Evolutionary conservation across 2,113 vertebrate genomes (phyloP).

Genomic region (Pterocles burchelli): DNA sequence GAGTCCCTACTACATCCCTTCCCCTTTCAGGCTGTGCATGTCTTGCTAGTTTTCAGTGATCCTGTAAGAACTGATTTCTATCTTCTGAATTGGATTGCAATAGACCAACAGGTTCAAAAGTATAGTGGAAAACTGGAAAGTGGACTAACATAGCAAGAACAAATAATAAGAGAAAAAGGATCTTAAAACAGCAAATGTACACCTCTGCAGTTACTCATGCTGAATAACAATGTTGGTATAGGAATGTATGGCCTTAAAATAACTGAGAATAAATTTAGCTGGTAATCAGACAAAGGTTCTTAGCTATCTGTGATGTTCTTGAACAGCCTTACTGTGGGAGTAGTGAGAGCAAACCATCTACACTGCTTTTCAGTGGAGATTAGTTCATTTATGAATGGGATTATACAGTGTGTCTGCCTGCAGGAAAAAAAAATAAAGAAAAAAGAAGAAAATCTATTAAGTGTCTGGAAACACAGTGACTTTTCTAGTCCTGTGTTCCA

Average conservation of each 20-base stretch:
- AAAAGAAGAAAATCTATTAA: neutral
- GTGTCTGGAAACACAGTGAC: neutral
- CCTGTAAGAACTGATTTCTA: neutral
- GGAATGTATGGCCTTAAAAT: slow-evolving; percentile 44
- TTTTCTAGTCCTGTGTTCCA: neutral
- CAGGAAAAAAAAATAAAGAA: neutral
- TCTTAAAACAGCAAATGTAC: neutral
- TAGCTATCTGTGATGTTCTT: slow-evolving; percentile 1
- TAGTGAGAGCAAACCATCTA: slow-evolving; percentile 30
- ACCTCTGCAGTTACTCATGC: neutral
- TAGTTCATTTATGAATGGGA: slow-evolving; percentile 48
- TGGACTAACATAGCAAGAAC: neutral
- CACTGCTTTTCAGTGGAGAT: neutral
- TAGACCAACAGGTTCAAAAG: neutral
- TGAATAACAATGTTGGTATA: slow-evolving; percentile 10
- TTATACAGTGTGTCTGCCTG: neutral
- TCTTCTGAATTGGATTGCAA: neutral
- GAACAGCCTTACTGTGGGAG: slow-evolving; percentile 46
- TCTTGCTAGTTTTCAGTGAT: neutral
- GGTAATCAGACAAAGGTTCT: slow-evolving; percentile 40
- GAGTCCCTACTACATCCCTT: neutral
- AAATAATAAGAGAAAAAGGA: neutral
- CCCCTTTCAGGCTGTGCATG: neutral
- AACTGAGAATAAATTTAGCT: slow-evolving; percentile 25
- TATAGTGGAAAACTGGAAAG: neutral